phyloP scores from a whole-genome alignment of 2,113 vertebrate species.

The Xenopus tropicalis region UCB_Xtro_10.0 CM004449.2:82829501-82830000 shows the following conservation, averaged over 20 bases:
- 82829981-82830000: background rate
- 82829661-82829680: too few species aligned
- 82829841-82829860: constrained; percentile 1
- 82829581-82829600: too few species aligned
- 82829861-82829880: constrained; percentile 1
- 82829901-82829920: background rate
- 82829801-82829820: constrained; percentile 1
- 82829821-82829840: constrained; percentile 4
- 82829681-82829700: background rate
- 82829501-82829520: too few species aligned
- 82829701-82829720: background rate
- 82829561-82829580: too few species aligned
- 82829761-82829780: background rate
- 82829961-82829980: background rate
- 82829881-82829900: background rate
- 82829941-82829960: background rate
- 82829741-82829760: background rate
- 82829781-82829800: background rate
- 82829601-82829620: too few species aligned
- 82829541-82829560: too few species aligned
- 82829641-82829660: too few species aligned
- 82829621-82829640: too few species aligned
- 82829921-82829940: background rate
- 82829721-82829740: background rate
- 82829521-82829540: too few species aligned